A percentile compares a stretch with the other conserved stretches of the same genome.
These are phyloP conservation scores for Synergus gifuensis DNA, from an alignment of 2,888 invertebrate genomes.

Conservation along the genomic window DNA sequence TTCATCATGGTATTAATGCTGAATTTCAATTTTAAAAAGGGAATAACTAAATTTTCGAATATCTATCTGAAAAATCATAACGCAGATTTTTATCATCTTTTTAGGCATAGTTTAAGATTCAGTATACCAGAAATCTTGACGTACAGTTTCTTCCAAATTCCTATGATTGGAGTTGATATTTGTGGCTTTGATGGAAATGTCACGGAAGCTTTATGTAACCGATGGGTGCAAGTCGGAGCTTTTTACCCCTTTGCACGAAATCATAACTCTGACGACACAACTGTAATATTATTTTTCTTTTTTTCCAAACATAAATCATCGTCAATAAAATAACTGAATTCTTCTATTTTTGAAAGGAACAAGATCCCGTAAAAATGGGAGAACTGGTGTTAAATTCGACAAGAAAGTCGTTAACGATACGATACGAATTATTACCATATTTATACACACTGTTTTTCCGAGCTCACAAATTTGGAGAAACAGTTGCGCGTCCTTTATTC, in stretches of 20 bases:
- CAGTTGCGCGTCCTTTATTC: conserved; percentile 89
- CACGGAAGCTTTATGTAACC: conserved; percentile 85
- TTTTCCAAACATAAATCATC: neutral
- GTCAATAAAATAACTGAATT: neutral
- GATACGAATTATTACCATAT: conserved; percentile 88
- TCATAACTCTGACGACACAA: conserved; percentile 86
- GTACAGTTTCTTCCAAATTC: conserved; percentile 88
- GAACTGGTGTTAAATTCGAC: conserved; percentile 83
- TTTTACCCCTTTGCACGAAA: conserved; percentile 93
- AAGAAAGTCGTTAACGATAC: conserved; percentile 81
- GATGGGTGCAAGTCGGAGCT: conserved; percentile 93
- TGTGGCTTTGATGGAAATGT: conserved; percentile 90
- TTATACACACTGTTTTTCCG: conserved; percentile 89
- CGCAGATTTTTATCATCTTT: neutral
- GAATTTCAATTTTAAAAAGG: neutral
- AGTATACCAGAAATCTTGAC: conserved; percentile 87
- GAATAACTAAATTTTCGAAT: neutral
- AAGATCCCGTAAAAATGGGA: conserved; percentile 91
- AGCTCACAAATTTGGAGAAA: conserved; percentile 85
- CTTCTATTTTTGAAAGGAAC: conserved; percentile 80
- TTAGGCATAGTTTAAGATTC: conserved; percentile 84
- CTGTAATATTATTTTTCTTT: conserved; percentile 77
- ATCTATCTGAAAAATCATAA: neutral
- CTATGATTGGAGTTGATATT: conserved; percentile 91
- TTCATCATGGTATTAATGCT: conserved; percentile 82